Percentiles rank a stretch among this genome's conserved stretches.
Conservation (phyloP, 2,113 vertebrate genomes). For the Brienomyrus longianalis region DNA sequence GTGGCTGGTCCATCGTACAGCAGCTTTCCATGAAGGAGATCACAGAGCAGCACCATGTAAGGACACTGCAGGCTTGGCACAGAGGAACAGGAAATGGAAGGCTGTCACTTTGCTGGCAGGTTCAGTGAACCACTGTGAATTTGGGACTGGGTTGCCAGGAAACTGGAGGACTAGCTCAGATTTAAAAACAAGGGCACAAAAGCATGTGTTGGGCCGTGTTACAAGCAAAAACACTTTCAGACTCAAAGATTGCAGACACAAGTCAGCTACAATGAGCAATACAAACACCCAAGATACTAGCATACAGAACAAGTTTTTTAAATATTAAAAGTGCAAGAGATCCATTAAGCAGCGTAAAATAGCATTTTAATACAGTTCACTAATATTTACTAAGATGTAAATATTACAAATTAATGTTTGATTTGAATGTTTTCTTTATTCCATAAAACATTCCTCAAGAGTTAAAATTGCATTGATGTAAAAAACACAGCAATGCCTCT, state of each 20-base stretch:
- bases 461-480: neutral
- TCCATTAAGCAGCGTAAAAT: neutral
- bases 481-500: slow-evolving; percentile 7
- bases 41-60: neutral
- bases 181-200: neutral
- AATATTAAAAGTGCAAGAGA: neutral
- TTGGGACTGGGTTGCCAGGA: neutral
- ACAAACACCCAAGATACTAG: neutral
- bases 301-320: neutral
- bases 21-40: neutral
- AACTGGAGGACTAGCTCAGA: neutral
- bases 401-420: neutral
- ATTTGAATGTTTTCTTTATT: neutral
- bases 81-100: neutral
- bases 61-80: neutral
- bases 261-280: neutral
- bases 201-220: neutral
- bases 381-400: neutral
- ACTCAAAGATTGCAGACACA: neutral
- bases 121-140: neutral
- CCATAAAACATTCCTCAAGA: neutral
- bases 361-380: neutral
- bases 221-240: neutral
- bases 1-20: neutral
- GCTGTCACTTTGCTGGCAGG: neutral